Conservation (phyloP, 30 jellyfish, hydroid and myxozoan genomes). For the Aurelia aurita region DNA sequence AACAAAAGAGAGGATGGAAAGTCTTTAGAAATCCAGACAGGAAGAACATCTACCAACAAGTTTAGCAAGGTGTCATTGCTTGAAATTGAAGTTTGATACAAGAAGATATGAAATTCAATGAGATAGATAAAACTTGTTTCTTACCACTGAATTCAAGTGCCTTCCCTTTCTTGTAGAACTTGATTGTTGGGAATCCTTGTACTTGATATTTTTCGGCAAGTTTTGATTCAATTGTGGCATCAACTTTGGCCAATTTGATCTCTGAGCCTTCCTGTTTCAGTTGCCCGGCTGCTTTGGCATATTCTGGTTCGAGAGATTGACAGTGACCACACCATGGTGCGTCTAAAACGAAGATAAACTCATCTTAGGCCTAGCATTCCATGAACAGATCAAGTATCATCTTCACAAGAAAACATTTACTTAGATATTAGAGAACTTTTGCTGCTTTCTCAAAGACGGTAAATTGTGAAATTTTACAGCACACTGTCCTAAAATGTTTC, state of each 20-base stretch:
- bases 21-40: too few relatives aligned
- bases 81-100: too few relatives aligned
- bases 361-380: too few relatives aligned
- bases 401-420: too few relatives aligned
- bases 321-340: slow-evolving; percentile 99
- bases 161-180: slow-evolving; percentile 91
- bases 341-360: slow-evolving; percentile 48
- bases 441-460: too few relatives aligned
- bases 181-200: slow-evolving; percentile 99
- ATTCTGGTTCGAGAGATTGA: slow-evolving; percentile 97
- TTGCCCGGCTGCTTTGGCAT: slow-evolving; percentile 90
- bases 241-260: slow-evolving; percentile 92
- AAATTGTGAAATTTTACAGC: too few relatives aligned
- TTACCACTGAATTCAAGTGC: slow-evolving; percentile 83
- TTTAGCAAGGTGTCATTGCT: too few relatives aligned
- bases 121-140: neutral
- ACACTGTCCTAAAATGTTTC: too few relatives aligned
- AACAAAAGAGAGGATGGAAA: too few relatives aligned
- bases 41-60: too few relatives aligned
- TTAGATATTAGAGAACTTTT: too few relatives aligned
- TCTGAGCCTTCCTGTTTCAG: slow-evolving; percentile 88
- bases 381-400: neutral
- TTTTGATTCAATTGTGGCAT: slow-evolving; percentile 92
- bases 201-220: slow-evolving; percentile 92
- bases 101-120: too few relatives aligned